Base-by-base conservation (phyloP, 2,888 invertebrate species). In the Bibio marci region DNA sequence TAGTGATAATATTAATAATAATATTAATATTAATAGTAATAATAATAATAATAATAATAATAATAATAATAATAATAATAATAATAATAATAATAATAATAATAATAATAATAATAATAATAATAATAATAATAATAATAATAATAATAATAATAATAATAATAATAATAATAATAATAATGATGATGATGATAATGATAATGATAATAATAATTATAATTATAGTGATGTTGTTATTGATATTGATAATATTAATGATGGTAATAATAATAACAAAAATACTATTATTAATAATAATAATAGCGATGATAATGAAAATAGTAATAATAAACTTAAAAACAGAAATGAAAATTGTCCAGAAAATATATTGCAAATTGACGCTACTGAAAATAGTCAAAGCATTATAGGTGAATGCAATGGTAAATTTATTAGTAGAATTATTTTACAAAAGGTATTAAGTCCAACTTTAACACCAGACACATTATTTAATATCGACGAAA, bases 351-450 rank as follows among this genome's bases (percentile, higher is more conserved):
- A n/a, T n/a, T n/a, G n/a, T n/a, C n/a, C n/a, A n/a, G n/a, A n/a
- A n/a, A n/a, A n/a, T n/a, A n/a, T n/a, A n/a, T n/a, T n/a, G n/a
- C n/a, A n/a, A n/a, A n/a, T n/a, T n/a, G n/a, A n/a, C n/a, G n/a
- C 15, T 4, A 18, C n/a, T 14, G 10, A 7, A 18, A 33, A 39
- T 13, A 17, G 2, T 18, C 13, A 34, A 26, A 41, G 19, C 28
- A 35, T 35, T 11, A 41, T 33, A 18, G 41, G 54, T 11, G 54
- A 54, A 33, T 52, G 52, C 42, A 54, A 56, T 47, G 56, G 56
- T 3, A 52, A 55, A 41, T 44, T 53, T 19, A 55, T 56, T 14
- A 56, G 50, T 34, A 56, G 54, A 48, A 55, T 56, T n/a, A 50
- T 55, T 11, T 44, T 56, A 32, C 54, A 54, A 37, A 44, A 54